Evolutionary conservation across 2,797 vertebrate species (phyloP), one percentile per base, ranked within the genome.

Genomic region (Etheostoma perlongum): DNA sequence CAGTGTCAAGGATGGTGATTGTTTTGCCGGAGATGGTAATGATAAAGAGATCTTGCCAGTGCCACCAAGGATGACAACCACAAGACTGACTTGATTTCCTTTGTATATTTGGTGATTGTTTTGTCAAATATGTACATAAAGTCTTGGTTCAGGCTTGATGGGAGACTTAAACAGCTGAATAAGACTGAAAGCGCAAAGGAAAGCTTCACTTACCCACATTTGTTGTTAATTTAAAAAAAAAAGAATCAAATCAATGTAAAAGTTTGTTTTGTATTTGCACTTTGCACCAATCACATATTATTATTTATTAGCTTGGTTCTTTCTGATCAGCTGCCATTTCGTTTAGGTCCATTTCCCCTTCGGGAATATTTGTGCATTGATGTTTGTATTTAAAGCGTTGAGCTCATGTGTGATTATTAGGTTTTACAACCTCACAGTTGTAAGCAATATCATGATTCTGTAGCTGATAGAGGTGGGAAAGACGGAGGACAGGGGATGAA

Each of bases 101-200:
- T 97, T 98, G 97, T 98, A 98, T 97, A 97, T 98, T 98, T 96
- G 96, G 97, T 98, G 97, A 97, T 96, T 94, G 97, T 98, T 96
- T 96, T 95, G 97, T 99, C 97, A 97, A 97, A 98, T 97, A 96
- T 99, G 98, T 99, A 99, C 96, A 99, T 97, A 98, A 93, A 96
- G 97, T 97, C 96, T 97, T 94, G 91, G 96, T 97, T 96, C 96
- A 95, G 96, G 96, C 97, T 96, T 95, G 97, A 96, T 94, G 94
- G 94, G 95, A 96, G 95, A 96, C 85, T 95, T 95, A 95, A 96
- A 96, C 96, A 96, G 96, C 96, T 96, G 95, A 95, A 86, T 88
- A 89, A 86, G 83, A 93, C 88, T 79, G 89, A 85, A 86, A 84
- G 83, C 71, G 90, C 91, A 90, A 91, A 86, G 86, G 93, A 96